Percentiles rank a stretch among this genome's conserved stretches.
These are phyloP conservation scores for Tadarida brasiliensis DNA, from an alignment of 2,797 vertebrate species.

Conservation along the genomic window DNA sequence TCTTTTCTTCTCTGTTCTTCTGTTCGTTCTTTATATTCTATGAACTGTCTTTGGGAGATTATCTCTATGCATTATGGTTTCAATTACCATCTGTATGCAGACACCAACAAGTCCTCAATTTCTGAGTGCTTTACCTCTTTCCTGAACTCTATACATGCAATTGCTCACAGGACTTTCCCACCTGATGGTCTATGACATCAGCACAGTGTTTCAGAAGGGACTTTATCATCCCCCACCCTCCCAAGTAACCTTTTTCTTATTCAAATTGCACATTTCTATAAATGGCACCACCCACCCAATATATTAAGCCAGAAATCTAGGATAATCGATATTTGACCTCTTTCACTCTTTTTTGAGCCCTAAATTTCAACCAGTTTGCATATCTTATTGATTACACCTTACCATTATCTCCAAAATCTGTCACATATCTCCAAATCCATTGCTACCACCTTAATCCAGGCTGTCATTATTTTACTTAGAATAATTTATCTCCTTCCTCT, in stretches of 20 bases:
- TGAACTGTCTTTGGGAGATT: not conserved
- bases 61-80: not conserved
- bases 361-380: not conserved
- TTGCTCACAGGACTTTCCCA: not conserved
- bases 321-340: not conserved
- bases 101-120: not conserved
- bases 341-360: not conserved
- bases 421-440: not conserved
- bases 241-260: not conserved
- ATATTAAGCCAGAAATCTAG: constrained; percentile 1
- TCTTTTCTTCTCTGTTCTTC: not conserved
- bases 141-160: not conserved
- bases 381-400: not conserved
- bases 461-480: not conserved
- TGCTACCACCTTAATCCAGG: not conserved
- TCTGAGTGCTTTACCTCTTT: not conserved
- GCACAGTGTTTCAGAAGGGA: not conserved
- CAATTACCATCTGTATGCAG: not conserved
- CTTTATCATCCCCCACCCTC: not conserved
- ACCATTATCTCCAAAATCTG: not conserved
- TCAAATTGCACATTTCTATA: not conserved
- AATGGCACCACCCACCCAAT: not conserved
- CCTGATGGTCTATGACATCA: not conserved
- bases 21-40: not conserved
- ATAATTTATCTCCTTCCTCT: not conserved